These are phyloP conservation scores for Anser brachyrhynchus DNA, from an alignment of 2,113 vertebrate genomes.

Conservation along the genomic window DNA sequence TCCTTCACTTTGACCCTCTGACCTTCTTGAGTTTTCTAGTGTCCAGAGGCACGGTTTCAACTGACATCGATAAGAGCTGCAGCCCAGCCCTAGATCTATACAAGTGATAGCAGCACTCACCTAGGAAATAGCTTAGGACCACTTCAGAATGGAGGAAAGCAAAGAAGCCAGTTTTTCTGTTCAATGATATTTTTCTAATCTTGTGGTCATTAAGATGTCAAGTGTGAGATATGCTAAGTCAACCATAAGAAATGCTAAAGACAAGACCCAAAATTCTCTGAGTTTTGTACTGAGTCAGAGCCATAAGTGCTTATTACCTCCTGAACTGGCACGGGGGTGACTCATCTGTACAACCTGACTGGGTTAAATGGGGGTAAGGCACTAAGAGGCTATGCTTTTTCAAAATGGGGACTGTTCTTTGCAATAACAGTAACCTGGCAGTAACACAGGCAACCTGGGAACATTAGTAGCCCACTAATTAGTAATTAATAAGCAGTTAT, in stretches of 20 bases:
- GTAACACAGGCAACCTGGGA: background rate
- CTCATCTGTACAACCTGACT: background rate
- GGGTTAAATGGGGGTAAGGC: background rate
- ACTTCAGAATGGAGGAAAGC: background rate
- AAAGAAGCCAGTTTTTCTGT: background rate
- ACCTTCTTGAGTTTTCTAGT: background rate
- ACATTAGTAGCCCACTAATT: background rate
- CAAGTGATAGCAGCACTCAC: background rate
- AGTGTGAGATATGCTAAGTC: background rate
- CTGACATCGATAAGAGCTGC: background rate
- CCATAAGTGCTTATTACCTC: background rate
- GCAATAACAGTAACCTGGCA: background rate
- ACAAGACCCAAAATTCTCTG: background rate
- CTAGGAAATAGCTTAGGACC: background rate
- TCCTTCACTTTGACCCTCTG: background rate
- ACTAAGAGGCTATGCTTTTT: background rate
- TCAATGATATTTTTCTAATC: background rate
- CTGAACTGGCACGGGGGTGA: background rate
- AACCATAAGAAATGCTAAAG: background rate
- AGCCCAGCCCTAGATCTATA: background rate
- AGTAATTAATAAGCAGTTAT: background rate
- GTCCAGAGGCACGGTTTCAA: background rate
- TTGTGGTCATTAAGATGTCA: background rate
- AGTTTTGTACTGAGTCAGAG: background rate
- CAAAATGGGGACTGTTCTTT: background rate